A percentile compares a stretch with the other conserved stretches of the same genome.
These are phyloP conservation scores for Galeopterus variegatus DNA, from an alignment of 2,113 vertebrate genomes.

Conservation along the genomic window DNA sequence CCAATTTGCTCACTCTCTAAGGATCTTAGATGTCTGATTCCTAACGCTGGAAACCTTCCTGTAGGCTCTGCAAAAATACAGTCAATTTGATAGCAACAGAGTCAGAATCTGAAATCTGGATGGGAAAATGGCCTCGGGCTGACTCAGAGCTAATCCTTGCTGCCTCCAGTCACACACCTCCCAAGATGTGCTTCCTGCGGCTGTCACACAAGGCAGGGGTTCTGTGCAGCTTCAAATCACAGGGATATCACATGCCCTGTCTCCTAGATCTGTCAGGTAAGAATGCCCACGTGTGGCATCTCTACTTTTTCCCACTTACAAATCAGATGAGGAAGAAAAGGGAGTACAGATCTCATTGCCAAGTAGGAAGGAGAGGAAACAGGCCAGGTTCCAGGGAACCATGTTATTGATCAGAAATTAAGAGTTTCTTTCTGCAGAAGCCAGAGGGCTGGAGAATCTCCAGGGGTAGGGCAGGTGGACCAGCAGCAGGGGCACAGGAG, in stretches of 20 bases:
- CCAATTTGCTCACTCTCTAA: slow-evolving; percentile 42
- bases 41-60: background rate
- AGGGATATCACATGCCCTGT: fast-evolving
- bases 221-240: background rate
- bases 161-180: background rate
- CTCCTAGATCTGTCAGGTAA: background rate
- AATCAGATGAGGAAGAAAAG: background rate
- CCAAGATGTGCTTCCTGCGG: background rate
- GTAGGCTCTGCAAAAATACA: background rate
- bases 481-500: background rate
- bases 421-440: background rate
- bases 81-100: background rate
- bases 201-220: too few relatives aligned
- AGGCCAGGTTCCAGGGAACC: background rate
- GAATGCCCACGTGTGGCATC: background rate
- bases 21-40: slow-evolving; percentile 40
- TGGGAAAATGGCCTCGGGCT: background rate
- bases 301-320: background rate
- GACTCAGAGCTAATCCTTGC: background rate
- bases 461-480: background rate
- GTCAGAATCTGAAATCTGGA: background rate
- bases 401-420: background rate
- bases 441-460: background rate
- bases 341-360: background rate
- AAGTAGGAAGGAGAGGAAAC: background rate